These are phyloP conservation scores for Noturus placidus DNA, from an alignment of 2,113 vertebrate species.

Conservation along the genomic window DNA sequence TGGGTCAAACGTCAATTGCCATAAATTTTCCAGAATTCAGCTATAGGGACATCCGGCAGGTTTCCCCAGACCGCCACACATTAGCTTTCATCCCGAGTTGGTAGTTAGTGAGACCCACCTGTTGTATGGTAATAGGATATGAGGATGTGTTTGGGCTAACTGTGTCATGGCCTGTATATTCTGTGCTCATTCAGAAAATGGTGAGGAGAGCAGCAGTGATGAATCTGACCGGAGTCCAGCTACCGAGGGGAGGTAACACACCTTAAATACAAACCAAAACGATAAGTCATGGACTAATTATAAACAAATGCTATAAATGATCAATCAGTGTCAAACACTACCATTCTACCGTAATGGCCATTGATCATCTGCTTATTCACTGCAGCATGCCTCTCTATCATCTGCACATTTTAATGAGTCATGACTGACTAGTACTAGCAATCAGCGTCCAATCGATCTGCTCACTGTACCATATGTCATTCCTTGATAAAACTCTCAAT, in stretches of 20 bases:
- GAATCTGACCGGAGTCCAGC: conserved; percentile 85
- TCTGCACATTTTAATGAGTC: neutral
- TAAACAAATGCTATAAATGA: neutral
- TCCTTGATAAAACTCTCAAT: neutral
- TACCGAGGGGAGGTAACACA: conserved; percentile 84
- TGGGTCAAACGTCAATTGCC: neutral
- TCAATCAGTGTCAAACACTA: neutral
- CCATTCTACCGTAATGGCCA: neutral
- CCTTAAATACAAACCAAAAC: neutral
- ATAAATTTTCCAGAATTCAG: neutral
- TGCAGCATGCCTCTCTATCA: neutral
- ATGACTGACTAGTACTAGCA: neutral
- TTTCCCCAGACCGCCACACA: neutral
- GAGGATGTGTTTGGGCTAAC: neutral
- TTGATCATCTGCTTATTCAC: neutral
- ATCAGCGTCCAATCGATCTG: neutral
- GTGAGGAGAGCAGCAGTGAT: conserved; percentile 91
- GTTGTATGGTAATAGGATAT: neutral
- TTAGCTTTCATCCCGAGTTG: neutral
- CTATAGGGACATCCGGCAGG: neutral
- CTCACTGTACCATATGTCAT: neutral
- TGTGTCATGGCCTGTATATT: conserved; percentile 7
- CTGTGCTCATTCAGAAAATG: conserved; percentile 75
- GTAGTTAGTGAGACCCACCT: neutral
- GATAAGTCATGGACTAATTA: neutral